Evolutionary conservation across 2,113 vertebrate genomes (phyloP).

Genomic region (Delphinus delphis): DNA sequence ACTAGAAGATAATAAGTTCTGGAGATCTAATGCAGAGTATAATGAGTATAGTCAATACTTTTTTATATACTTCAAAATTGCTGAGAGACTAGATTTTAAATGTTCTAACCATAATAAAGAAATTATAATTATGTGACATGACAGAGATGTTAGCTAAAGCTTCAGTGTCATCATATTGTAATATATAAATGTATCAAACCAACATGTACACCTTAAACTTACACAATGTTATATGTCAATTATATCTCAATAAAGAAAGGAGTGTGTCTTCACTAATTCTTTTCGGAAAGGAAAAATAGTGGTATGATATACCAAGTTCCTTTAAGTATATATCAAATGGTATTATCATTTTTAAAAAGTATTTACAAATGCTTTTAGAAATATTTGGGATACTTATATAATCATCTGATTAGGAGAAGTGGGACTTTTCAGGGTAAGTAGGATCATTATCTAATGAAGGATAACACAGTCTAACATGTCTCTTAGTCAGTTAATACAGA

Average conservation of each 20-base stretch:
- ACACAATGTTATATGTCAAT: background rate
- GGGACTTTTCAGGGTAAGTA: background rate
- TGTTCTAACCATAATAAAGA: background rate
- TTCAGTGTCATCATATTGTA: background rate
- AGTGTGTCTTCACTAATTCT: background rate
- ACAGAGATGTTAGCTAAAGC: background rate
- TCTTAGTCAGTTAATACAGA: background rate
- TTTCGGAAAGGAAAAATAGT: slow-evolving; percentile 16
- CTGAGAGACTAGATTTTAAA: background rate
- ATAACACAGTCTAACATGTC: background rate
- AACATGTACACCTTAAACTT: background rate
- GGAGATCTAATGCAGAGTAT: background rate
- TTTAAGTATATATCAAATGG: background rate
- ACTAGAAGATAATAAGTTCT: background rate
- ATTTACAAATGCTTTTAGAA: slow-evolving; percentile 4
- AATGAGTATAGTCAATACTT: background rate
- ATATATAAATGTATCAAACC: background rate
- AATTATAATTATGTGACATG: background rate
- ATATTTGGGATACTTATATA: background rate
- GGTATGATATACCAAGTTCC: background rate
- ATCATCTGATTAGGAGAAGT: slow-evolving; percentile 10
- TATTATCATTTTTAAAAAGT: background rate
- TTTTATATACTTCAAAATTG: background rate
- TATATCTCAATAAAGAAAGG: background rate
- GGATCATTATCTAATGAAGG: background rate